These are phyloP conservation scores for Drosophila tristis DNA, from an alignment of 1,140 invertebrate species.

Conservation along the genomic window DNA sequence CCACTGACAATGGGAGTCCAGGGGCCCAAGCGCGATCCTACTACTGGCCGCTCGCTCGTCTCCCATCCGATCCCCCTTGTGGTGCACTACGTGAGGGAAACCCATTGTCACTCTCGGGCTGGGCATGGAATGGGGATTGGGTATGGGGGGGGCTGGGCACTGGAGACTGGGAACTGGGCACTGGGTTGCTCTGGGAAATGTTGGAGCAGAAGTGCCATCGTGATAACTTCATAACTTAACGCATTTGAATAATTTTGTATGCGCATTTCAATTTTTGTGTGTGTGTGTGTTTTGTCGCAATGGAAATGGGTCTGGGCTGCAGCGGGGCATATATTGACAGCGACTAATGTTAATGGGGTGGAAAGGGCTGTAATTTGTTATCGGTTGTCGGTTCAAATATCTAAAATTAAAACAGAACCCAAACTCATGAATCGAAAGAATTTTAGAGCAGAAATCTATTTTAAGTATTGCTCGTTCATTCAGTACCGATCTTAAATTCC, in stretches of 20 bases:
- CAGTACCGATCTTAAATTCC: too few relatives aligned
- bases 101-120: conserved; percentile 64
- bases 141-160: too few relatives aligned
- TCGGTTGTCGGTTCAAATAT: background rate
- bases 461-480: too few relatives aligned
- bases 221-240: conserved; percentile 82
- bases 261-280: conserved; percentile 73
- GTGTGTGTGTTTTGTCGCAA: conserved; percentile 46
- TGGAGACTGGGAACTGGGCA: background rate
- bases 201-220: conserved; percentile 67
- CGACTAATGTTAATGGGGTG: conserved; percentile 62
- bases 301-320: conserved; percentile 39
- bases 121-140: conserved; percentile 18
- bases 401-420: too few relatives aligned
- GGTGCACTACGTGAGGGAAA: conserved; percentile 56
- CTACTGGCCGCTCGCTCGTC: background rate
- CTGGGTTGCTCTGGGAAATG: conserved; percentile 16
- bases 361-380: conserved; percentile 39
- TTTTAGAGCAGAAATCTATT: too few relatives aligned
- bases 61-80: conserved; percentile 37
- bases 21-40: conserved; percentile 10
- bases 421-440: too few relatives aligned
- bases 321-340: conserved; percentile 69
- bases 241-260: conserved; percentile 82
- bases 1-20: conserved; percentile 51